These are phyloP conservation scores for Parazoanthus swiftii DNA, from an alignment of 92 coral and sea anemone genomes.

Conservation along the genomic window DNA sequence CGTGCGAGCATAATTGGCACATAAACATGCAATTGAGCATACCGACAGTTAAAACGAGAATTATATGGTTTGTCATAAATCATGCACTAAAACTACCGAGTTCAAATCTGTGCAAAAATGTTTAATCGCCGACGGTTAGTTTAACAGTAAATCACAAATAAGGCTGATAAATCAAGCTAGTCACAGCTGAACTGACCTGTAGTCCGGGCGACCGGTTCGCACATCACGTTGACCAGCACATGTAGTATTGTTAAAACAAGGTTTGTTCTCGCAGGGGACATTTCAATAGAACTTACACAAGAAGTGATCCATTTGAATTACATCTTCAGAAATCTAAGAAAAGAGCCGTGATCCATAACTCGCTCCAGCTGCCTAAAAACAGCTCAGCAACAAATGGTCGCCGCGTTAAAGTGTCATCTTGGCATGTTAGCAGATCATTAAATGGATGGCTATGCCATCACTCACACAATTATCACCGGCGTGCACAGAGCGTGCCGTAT, in stretches of 20 bases:
- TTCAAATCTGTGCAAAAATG: background rate
- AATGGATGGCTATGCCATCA: slow-evolving; percentile 20
- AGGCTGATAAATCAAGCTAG: background rate
- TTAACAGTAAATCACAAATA: background rate
- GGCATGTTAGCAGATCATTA: slow-evolving; percentile 29
- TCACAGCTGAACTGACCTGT: background rate
- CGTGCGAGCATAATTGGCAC: background rate
- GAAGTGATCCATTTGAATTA: background rate
- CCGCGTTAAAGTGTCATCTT: background rate
- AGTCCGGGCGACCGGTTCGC: background rate
- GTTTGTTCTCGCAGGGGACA: slow-evolving; percentile 25
- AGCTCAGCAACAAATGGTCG: background rate
- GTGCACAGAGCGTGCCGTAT: slow-evolving; percentile 17
- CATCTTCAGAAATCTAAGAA: background rate
- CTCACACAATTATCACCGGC: slow-evolving; percentile 26
- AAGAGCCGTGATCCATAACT: background rate
- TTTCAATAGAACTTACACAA: slow-evolving; percentile 10
- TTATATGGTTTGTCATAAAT: background rate
- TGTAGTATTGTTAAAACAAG: slow-evolving; percentile 29
- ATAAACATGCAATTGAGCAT: slow-evolving; percentile 21
- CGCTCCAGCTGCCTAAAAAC: background rate
- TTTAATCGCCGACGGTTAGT: background rate
- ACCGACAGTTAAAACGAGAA: background rate
- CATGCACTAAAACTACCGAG: background rate
- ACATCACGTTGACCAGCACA: slow-evolving; percentile 21